Evolutionary conservation across 2,797 vertebrate species (phyloP).

Genomic region (Sarcophilus harrisii): DNA sequence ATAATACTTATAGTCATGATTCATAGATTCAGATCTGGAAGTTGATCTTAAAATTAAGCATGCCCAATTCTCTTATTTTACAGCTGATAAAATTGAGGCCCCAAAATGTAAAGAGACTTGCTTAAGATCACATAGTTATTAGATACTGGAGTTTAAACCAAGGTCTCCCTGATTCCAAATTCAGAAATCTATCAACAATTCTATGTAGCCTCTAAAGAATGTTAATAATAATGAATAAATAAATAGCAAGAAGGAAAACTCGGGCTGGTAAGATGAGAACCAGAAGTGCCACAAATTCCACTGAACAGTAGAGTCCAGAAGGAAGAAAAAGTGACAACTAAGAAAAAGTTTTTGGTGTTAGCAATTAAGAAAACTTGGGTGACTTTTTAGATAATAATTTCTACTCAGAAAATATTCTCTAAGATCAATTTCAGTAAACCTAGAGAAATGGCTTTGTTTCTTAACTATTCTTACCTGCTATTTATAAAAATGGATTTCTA

Average conservation of each 20-base stretch:
- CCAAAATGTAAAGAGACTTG: neutral
- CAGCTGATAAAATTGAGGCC: neutral
- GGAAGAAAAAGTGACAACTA: neutral
- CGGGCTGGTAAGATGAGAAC: neutral
- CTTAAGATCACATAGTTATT: neutral
- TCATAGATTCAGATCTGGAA: neutral
- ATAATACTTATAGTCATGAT: neutral
- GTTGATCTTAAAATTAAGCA: neutral
- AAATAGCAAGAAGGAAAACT: neutral
- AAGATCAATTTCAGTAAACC: neutral
- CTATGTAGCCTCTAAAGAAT: neutral
- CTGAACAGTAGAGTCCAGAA: neutral
- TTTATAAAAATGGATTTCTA: conserved; percentile 12
- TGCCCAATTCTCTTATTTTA: neutral
- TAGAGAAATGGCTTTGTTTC: neutral
- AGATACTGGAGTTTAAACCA: neutral
- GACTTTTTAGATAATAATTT: neutral
- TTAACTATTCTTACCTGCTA: neutral
- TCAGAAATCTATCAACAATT: neutral
- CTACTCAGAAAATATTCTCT: neutral
- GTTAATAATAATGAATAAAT: neutral
- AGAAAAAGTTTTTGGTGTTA: neutral
- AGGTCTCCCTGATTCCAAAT: neutral
- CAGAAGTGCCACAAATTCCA: neutral
- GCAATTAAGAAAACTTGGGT: neutral